phyloP scores from a whole-genome alignment of 2,888 invertebrate genomes.

The Didymodactylos carnosus region DNA sequence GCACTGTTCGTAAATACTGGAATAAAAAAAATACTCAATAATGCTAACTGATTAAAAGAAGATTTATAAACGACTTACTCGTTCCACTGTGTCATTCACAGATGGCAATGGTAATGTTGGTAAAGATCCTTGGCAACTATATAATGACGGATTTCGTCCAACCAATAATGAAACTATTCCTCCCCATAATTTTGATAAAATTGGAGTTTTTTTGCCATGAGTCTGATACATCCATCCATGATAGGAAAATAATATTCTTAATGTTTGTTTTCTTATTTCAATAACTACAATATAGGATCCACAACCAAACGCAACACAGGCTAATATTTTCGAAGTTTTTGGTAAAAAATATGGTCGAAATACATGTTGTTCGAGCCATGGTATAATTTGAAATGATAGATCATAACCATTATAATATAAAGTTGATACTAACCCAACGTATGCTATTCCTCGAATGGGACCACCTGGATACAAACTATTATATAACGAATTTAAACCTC shows the following conservation, averaged over 20 bases:
- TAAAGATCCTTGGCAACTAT: slow-evolving; percentile 88
- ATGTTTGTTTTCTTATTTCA: slow-evolving; percentile 60
- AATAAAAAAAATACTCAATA: too few species aligned
- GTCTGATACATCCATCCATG: slow-evolving; percentile 98
- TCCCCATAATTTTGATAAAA: slow-evolving; percentile 60
- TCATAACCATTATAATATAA: slow-evolving; percentile 50
- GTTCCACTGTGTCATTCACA: slow-evolving; percentile 62
- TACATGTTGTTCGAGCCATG: slow-evolving; percentile 50
- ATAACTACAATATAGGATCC: slow-evolving; percentile 66
- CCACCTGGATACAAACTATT: slow-evolving; percentile 91
- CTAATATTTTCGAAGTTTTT: background rate
- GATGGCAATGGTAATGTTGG: slow-evolving; percentile 75
- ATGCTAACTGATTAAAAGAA: too few species aligned
- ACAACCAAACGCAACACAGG: slow-evolving; percentile 39
- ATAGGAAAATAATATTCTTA: slow-evolving; percentile 69
- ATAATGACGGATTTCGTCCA: slow-evolving; percentile 67
- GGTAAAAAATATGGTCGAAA: slow-evolving; percentile 32
- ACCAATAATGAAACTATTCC: slow-evolving; percentile 59
- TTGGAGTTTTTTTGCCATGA: slow-evolving; percentile 51
- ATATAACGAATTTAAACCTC: slow-evolving; percentile 79
- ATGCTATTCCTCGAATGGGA: slow-evolving; percentile 46
- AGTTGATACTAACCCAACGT: slow-evolving; percentile 45
- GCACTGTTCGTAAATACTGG: slow-evolving; percentile 72
- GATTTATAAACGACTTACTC: too few species aligned
- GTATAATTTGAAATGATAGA: slow-evolving; percentile 62